phyloP scores from a whole-genome alignment of 2,113 vertebrate species.

The Poeciliopsis prolifica region DNA sequence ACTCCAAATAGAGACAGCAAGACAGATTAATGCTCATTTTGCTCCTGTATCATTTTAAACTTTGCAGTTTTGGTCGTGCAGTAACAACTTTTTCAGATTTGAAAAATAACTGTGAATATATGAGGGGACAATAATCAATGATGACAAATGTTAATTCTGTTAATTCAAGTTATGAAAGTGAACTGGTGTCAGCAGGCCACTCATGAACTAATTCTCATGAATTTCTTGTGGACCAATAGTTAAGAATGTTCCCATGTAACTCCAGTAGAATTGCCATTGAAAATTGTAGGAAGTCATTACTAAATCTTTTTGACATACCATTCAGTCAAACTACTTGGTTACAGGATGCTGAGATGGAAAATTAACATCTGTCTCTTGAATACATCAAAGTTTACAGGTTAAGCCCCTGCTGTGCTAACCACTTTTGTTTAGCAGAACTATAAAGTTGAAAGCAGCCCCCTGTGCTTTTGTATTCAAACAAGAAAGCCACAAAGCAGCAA shows the following conservation, averaged over 20 bases:
- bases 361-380: conserved; percentile 67
- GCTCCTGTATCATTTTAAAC: too few species aligned
- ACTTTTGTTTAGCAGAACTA: conserved; percentile 69
- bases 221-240: conserved; percentile 31
- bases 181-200: background rate
- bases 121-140: too few species aligned
- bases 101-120: too few species aligned
- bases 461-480: conserved; percentile 64
- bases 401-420: conserved; percentile 58
- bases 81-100: too few species aligned
- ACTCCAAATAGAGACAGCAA: too few species aligned
- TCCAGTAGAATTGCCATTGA: conserved; percentile 57
- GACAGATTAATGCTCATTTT: too few species aligned
- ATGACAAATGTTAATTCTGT: background rate
- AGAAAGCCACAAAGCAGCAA: conserved; percentile 66
- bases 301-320: conserved; percentile 64
- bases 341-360: conserved; percentile 59
- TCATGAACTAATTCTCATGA: background rate
- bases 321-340: conserved; percentile 55
- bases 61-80: too few species aligned
- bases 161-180: background rate
- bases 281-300: conserved; percentile 54
- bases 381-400: conserved; percentile 66
- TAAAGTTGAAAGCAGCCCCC: conserved; percentile 61
- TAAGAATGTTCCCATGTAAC: conserved; percentile 51